These are phyloP conservation scores for Vimba vimba DNA, from an alignment of 2,113 vertebrate species.

Conservation along the genomic window DNA sequence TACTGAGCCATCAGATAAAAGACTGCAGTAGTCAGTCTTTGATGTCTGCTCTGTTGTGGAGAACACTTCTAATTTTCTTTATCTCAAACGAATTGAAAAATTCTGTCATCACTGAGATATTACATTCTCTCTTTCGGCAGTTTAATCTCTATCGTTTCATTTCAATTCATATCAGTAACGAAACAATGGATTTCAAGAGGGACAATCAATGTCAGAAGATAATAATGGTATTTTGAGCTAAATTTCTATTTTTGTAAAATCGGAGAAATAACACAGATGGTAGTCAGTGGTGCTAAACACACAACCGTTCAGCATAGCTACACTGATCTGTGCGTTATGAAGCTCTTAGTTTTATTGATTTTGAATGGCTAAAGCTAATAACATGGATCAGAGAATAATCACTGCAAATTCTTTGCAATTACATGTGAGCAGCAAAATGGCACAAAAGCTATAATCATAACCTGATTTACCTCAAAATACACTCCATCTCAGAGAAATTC, in stretches of 20 bases:
- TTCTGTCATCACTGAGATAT: not conserved
- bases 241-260: not conserved
- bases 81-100: not conserved
- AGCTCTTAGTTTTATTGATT: slow-evolving; percentile 4
- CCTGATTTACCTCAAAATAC: not conserved
- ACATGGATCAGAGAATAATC: slow-evolving; percentile 27
- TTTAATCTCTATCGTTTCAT: not conserved
- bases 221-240: not conserved
- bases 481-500: no score
- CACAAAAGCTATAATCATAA: not conserved
- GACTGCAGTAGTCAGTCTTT: not conserved
- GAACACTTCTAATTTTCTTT: not conserved
- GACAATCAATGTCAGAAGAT: not conserved
- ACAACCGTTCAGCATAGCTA: not conserved
- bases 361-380: not conserved
- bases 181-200: slow-evolving; percentile 3
- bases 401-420: slow-evolving; percentile 18
- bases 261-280: not conserved
- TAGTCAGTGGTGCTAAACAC: not conserved
- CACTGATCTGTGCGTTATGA: not conserved
- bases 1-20: not conserved
- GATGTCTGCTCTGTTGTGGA: not conserved
- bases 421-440: not conserved
- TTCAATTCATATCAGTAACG: not conserved
- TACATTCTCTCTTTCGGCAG: not conserved